Evolutionary conservation across 2,888 invertebrate species (phyloP).

Genomic region (Apantesis nais): DNA sequence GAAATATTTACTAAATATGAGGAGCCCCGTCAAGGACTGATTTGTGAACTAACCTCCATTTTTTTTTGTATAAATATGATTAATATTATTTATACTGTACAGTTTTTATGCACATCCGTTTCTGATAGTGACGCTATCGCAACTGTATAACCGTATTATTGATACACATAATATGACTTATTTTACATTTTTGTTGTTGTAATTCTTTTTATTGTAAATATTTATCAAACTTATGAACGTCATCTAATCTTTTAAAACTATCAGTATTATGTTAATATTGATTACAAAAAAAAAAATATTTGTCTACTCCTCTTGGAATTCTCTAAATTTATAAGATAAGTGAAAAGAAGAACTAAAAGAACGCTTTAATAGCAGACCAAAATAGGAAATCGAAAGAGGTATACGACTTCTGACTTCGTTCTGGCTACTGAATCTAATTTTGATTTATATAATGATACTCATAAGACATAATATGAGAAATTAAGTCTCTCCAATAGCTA

Average conservation of each 20-base stretch:
- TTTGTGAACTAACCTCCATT: slow-evolving; percentile 30
- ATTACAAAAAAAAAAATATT: not conserved
- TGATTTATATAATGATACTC: too few relatives aligned
- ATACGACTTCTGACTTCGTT: not conserved
- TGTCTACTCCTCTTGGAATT: not conserved
- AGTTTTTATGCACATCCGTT: slow-evolving; percentile 21
- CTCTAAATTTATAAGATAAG: not conserved
- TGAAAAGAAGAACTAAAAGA: too few relatives aligned
- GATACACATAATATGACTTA: not conserved
- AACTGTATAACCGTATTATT: slow-evolving; percentile 5
- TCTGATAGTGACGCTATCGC: slow-evolving; percentile 15
- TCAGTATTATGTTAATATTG: not conserved
- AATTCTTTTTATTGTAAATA: not conserved
- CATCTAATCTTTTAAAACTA: not conserved
- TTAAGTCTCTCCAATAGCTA: too few relatives aligned
- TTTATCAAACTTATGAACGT: not conserved
- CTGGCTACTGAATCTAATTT: too few relatives aligned
- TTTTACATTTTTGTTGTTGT: not conserved
- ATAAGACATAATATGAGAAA: too few relatives aligned
- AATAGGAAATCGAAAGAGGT: not conserved
- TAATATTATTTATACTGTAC: slow-evolving; percentile 16
- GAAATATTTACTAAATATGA: slow-evolving; percentile 55
- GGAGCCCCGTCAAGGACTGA: slow-evolving; percentile 51
- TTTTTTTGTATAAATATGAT: slow-evolving; percentile 17
- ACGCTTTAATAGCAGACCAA: too few relatives aligned